These are phyloP conservation scores for Muntiacus muntjak DNA, from an alignment of 2,113 vertebrate species.

Conservation along the genomic window DNA sequence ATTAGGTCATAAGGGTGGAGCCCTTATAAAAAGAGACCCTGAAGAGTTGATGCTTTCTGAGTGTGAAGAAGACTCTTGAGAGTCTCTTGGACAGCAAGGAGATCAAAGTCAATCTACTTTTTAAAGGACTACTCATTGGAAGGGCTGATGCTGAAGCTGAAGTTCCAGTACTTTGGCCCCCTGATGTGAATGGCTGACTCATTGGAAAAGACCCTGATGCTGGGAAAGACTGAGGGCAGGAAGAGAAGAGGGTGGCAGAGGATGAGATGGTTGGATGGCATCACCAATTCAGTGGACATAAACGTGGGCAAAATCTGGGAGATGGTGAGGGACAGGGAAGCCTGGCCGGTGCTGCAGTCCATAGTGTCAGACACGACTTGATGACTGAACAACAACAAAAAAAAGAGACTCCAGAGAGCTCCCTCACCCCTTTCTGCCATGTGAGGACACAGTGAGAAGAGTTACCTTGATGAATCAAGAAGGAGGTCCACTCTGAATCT, in stretches of 20 bases:
- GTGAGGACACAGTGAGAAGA: neutral
- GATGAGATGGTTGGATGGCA: neutral
- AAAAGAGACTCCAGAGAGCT: neutral
- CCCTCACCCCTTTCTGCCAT: fast-evolving
- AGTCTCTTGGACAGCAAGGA: neutral
- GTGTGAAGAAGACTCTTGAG: neutral
- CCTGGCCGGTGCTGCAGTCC: neutral
- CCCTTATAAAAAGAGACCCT: neutral
- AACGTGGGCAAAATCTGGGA: fast-evolving
- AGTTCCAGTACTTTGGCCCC: neutral
- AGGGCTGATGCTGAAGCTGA: neutral
- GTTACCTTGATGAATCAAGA: neutral
- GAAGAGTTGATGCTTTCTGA: neutral
- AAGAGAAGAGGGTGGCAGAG: fast-evolving
- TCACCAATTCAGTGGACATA: neutral
- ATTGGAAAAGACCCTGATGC: neutral
- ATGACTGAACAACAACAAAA: neutral
- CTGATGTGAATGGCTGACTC: neutral
- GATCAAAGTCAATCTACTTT: neutral
- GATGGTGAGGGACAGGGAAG: neutral
- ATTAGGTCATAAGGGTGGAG: neutral
- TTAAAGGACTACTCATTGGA: neutral
- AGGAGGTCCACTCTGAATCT: neutral
- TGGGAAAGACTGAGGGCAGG: neutral
- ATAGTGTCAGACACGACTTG: fast-evolving